Evolutionary conservation across 1,140 invertebrate genomes (phyloP), one percentile per base, ranked within the genome.

Genomic region (Vanessa atalanta): DNA sequence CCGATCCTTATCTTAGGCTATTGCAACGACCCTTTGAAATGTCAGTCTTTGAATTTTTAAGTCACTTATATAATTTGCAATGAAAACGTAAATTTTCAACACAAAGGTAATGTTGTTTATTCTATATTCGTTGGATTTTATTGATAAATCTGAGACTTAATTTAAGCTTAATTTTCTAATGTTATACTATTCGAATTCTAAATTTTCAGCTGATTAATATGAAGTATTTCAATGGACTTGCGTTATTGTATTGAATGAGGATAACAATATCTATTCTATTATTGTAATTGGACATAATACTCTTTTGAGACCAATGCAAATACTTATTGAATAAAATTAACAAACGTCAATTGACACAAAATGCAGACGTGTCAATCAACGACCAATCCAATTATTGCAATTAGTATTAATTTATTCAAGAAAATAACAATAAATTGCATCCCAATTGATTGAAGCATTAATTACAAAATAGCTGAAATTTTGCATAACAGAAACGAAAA

Each of bases 1-100:
- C 60, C 77, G 84, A 88, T 87, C 74, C 70, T 79, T 83, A 87
- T 87, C 83, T 79, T 63, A 55, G 71, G 70, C 72, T 79, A 86
- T 86, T 81, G 82, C 82, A 79, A 68, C 74, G 72, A 74, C 63
- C 64, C 72, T 47, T 67, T 64, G 48, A 70, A 70, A 60, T 53
- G 57, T 53, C 69, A 64, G n/a, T 61, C 60, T 53, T 65, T 73
- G 55, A 69, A 50, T 74, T 64, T 51, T 74, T 63, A 50, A 63
- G 13, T n/a, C 47, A 47, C 43, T 70, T 70, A 70, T 31, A 70
- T 63, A 70, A 70, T 48, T 70, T 15, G 53, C 20, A 57, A 68
- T 16, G 8, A 13, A 16, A 23, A 5, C 12, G 20, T 11, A 8
- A 2, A 23, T 23, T 57, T 11, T 55, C 51, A 16, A 20, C 51